phyloP scores from a whole-genome alignment of 2,113 vertebrate species.

The Notechis scutatus region DNA sequence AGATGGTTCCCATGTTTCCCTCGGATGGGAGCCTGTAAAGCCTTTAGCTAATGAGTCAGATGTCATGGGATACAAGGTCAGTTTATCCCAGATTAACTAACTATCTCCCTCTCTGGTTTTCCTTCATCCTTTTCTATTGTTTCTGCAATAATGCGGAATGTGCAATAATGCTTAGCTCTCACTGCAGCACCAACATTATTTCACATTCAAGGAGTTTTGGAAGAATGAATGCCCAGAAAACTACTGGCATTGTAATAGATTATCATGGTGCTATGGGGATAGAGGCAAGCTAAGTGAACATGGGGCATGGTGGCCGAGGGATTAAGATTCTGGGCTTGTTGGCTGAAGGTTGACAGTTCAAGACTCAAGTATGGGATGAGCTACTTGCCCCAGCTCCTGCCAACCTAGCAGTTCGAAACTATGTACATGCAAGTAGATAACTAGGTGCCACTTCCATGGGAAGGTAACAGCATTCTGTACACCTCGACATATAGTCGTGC shows the following conservation, averaged over 20 bases:
- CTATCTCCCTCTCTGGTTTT: not conserved
- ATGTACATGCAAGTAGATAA: not conserved
- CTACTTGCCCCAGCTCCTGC: not conserved
- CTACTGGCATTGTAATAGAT: not conserved
- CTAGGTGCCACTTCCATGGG: not conserved
- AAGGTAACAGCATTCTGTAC: not conserved
- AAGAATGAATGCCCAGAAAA: not conserved
- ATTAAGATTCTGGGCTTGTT: not conserved
- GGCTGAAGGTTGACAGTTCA: not conserved
- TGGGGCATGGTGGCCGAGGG: not conserved
- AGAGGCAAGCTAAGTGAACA: not conserved
- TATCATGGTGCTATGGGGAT: not conserved
- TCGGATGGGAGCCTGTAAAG: constrained; percentile 90
- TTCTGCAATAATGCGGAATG: not conserved
- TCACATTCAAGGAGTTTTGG: not conserved
- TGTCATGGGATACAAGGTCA: constrained; percentile 94
- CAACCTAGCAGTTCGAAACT: not conserved
- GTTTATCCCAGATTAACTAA: constrained; percentile 37
- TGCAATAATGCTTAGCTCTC: not conserved
- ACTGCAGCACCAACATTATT: not conserved
- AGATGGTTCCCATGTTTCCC: constrained; percentile 86
- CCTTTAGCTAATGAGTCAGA: constrained; percentile 90
- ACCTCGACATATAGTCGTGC: not conserved
- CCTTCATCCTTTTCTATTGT: not conserved
- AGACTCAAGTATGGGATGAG: not conserved